These are phyloP conservation scores for Pseudonaja textilis DNA, from an alignment of 2,113 vertebrate genomes.

Conservation along the genomic window DNA sequence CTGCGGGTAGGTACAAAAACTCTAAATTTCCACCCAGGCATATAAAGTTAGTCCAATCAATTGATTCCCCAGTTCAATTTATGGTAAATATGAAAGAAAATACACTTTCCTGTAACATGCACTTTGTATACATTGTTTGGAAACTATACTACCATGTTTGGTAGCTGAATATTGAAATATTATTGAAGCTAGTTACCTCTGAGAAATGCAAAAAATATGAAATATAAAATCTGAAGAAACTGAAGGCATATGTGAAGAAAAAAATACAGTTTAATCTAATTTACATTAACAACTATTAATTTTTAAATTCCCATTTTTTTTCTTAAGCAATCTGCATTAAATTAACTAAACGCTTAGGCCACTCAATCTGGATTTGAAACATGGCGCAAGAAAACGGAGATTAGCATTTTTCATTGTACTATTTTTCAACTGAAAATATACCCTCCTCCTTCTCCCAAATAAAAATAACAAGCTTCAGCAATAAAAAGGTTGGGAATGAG, in stretches of 20 bases:
- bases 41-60: neutral
- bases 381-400: neutral
- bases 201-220: neutral
- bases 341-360: neutral
- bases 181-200: neutral
- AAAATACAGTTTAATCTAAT: neutral
- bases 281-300: neutral
- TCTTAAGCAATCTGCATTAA: neutral
- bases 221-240: neutral
- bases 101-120: neutral
- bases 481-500: neutral
- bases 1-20: neutral
- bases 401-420: neutral
- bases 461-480: neutral
- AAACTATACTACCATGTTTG: neutral
- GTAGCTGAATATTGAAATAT: neutral
- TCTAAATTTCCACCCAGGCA: neutral
- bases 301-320: neutral
- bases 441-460: neutral
- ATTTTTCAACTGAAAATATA: neutral
- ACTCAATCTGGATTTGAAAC: neutral
- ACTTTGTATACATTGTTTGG: neutral
- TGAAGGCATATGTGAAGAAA: neutral
- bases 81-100: conserved; percentile 7
- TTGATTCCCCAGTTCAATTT: neutral